Percentiles rank a stretch among this genome's conserved stretches.
Evolutionary conservation across 1,140 invertebrate genomes (phyloP).

Genomic region (Leptinotarsa texana): DNA sequence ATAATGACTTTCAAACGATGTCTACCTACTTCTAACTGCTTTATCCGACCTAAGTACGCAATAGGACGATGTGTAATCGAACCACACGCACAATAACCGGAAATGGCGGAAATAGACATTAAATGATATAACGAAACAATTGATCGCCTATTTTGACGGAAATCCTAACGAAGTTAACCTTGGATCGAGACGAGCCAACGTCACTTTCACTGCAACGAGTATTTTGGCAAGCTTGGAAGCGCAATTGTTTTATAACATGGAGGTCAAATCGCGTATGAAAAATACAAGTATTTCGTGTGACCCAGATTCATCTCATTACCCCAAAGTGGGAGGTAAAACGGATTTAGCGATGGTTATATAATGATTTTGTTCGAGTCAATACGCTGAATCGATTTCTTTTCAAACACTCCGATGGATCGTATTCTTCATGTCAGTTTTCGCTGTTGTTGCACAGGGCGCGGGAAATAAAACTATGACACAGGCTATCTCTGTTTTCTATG

Average conservation of each 20-base stretch:
- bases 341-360: conserved; percentile 16
- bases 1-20: too few species aligned
- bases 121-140: conserved; percentile 22
- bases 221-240: conserved; percentile 14
- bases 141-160: conserved; percentile 23
- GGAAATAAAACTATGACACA: too few species aligned
- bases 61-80: background rate
- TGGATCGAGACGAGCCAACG: background rate
- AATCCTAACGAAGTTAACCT: conserved; percentile 22
- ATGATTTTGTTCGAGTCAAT: background rate
- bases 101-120: conserved; percentile 19
- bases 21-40: background rate
- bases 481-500: too few species aligned
- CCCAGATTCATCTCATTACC: conserved; percentile 20
- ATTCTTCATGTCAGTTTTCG: too few species aligned
- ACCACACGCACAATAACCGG: conserved; percentile 19
- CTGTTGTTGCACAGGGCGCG: too few species aligned
- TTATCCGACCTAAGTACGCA: background rate
- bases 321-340: background rate
- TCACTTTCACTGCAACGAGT: conserved; percentile 21
- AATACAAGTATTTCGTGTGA: conserved; percentile 10
- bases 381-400: background rate
- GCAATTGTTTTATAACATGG: conserved; percentile 23
- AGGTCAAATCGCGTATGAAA: conserved; percentile 11
- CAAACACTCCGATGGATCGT: too few species aligned